Percentiles rank a stretch among this genome's conserved stretches.
These are phyloP conservation scores for Oligia strigilis DNA, from an alignment of 2,888 invertebrate species.

Conservation along the genomic window DNA sequence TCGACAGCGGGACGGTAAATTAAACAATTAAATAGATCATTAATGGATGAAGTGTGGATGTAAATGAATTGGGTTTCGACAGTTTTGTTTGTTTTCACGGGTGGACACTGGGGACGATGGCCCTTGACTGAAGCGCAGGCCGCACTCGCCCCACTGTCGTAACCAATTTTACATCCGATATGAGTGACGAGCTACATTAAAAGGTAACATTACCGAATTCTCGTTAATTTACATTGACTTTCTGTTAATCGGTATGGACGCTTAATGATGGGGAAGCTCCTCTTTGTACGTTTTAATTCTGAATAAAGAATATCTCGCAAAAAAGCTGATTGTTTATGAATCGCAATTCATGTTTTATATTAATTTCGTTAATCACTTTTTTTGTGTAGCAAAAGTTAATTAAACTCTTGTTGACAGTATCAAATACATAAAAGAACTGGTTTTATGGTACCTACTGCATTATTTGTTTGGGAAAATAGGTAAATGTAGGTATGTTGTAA, in stretches of 20 bases:
- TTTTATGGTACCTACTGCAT: conserved; percentile 31
- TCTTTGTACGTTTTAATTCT: not conserved
- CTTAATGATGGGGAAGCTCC: conserved; percentile 34
- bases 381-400: conserved; percentile 35
- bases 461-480: conserved; percentile 13
- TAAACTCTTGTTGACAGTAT: conserved; percentile 27
- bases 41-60: conserved; percentile 75
- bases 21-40: conserved; percentile 72
- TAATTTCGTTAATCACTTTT: conserved; percentile 43
- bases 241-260: conserved; percentile 51
- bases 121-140: conserved; percentile 64
- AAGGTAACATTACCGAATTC: conserved; percentile 56
- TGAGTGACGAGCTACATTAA: conserved; percentile 61
- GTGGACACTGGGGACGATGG: conserved; percentile 55
- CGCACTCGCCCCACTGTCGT: conserved; percentile 40
- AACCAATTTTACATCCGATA: conserved; percentile 69
- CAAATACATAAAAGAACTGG: conserved; percentile 24
- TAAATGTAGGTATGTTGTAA: no score
- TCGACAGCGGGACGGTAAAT: conserved; percentile 60
- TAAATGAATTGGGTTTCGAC: conserved; percentile 78
- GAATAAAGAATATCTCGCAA: conserved; percentile 7
- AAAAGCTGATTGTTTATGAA: conserved; percentile 31
- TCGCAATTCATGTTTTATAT: conserved; percentile 41
- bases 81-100: conserved; percentile 75
- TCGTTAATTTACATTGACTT: conserved; percentile 61